Conservation (phyloP, 2,888 invertebrate genomes). For the Tholera decimalis region DNA sequence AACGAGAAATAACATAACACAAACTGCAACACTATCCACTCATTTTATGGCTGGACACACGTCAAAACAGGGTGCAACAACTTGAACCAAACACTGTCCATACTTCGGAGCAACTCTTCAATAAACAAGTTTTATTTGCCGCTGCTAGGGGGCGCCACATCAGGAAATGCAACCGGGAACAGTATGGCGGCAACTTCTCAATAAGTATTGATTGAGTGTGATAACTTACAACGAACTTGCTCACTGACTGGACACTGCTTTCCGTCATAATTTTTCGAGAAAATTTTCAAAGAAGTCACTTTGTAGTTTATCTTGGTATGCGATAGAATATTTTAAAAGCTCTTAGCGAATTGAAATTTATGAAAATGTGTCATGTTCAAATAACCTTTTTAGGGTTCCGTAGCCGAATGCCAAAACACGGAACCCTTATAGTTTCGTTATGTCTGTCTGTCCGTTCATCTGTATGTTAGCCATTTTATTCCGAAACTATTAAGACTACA, state of each 20-base stretch:
- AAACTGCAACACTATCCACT: constrained; percentile 26
- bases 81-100: constrained; percentile 32
- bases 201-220: constrained; percentile 74
- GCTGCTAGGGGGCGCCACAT: constrained; percentile 43
- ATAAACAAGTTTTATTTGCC: constrained; percentile 62
- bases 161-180: constrained; percentile 60
- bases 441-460: too few relatives aligned
- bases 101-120: constrained; percentile 35
- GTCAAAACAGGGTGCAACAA: constrained; percentile 38
- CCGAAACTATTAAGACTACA: too few relatives aligned
- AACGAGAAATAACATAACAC: constrained; percentile 9
- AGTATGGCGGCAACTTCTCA: constrained; percentile 61
- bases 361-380: not conserved
- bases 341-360: not conserved
- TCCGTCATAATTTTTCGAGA: constrained; percentile 57
- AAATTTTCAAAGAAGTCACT: constrained; percentile 53
- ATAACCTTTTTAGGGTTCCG: not conserved
- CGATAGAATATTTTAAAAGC: constrained; percentile 9
- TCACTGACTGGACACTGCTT: constrained; percentile 61
- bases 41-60: constrained; percentile 19
- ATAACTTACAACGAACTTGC: constrained; percentile 65
- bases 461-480: too few relatives aligned
- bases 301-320: constrained; percentile 27
- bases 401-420: too few relatives aligned
- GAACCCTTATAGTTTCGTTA: too few relatives aligned